Evolutionary conservation across 2,888 invertebrate species (phyloP).

Genomic region (Oeneis ivallda): DNA sequence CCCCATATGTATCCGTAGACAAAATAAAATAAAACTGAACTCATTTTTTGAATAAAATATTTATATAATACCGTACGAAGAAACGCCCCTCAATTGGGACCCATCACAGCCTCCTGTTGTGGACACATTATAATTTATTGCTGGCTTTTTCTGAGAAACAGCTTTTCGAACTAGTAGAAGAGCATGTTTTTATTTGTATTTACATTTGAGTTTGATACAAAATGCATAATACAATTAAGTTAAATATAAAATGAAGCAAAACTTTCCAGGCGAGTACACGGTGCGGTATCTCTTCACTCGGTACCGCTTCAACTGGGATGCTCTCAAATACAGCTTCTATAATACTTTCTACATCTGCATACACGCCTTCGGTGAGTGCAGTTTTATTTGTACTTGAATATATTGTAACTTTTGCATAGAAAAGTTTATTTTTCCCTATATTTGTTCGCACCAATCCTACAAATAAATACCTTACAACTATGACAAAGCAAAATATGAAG

Average conservation of each 20-base stretch:
- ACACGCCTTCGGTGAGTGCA: conserved; percentile 63
- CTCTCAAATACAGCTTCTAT: conserved; percentile 71
- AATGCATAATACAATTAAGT: neutral
- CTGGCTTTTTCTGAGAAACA: too few species aligned
- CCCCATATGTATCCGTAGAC: too few species aligned
- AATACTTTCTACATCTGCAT: conserved; percentile 66
- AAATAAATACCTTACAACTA: neutral
- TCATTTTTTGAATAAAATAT: too few species aligned
- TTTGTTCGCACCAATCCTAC: conserved; percentile 1
- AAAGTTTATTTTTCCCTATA: conserved; percentile 17
- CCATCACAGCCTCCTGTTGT: too few species aligned
- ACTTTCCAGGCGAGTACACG: conserved; percentile 68
- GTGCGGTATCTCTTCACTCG: conserved; percentile 72
- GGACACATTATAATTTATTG: too few species aligned
- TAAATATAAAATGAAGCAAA: conserved; percentile 18
- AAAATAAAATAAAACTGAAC: too few species aligned
- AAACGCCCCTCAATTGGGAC: too few species aligned
- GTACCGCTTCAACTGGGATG: conserved; percentile 77
- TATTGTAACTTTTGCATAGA: conserved; percentile 28
- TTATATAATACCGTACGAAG: too few species aligned
- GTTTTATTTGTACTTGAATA: conserved; percentile 27
- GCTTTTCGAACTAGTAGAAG: too few species aligned
- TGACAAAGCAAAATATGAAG: neutral
- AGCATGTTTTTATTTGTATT: too few species aligned
- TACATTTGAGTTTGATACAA: neutral